These are phyloP conservation scores for Ceratothoa steindachneri DNA, from an alignment of 2,888 invertebrate species.

Conservation along the genomic window DNA sequence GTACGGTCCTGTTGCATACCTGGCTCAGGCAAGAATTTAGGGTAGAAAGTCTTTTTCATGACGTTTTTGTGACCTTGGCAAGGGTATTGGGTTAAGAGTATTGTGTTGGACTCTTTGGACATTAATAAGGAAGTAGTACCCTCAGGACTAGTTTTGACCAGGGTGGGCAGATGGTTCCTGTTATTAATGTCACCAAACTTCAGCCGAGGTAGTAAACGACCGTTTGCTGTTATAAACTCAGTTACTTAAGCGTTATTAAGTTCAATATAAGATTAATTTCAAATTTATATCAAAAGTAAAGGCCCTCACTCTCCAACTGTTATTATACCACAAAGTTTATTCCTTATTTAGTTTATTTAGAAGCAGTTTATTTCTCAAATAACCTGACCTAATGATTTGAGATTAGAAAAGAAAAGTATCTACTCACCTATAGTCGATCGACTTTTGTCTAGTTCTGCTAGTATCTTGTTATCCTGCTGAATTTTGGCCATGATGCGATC, in stretches of 20 bases:
- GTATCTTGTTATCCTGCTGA: conserved; percentile 69
- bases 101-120: neutral
- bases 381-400: too few species aligned
- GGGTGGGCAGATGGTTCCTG: neutral
- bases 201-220: neutral
- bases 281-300: neutral
- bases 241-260: neutral
- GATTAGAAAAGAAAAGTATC: too few species aligned
- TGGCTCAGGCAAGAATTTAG: too few species aligned
- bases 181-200: neutral
- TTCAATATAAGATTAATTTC: too few species aligned
- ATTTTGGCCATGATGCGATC: conserved; percentile 93
- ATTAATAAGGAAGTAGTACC: neutral
- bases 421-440: conserved; percentile 48
- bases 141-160: neutral
- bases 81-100: too few species aligned
- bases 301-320: too few species aligned
- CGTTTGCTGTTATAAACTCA: neutral
- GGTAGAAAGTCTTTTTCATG: too few species aligned
- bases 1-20: too few species aligned
- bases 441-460: conserved; percentile 81
- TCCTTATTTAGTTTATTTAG: too few species aligned
- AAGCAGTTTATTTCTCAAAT: too few species aligned
- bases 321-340: too few species aligned
- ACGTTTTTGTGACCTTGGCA: too few species aligned